Evolutionary conservation across 2,888 invertebrate species (phyloP).

Genomic region (Epinotia demarniana): DNA sequence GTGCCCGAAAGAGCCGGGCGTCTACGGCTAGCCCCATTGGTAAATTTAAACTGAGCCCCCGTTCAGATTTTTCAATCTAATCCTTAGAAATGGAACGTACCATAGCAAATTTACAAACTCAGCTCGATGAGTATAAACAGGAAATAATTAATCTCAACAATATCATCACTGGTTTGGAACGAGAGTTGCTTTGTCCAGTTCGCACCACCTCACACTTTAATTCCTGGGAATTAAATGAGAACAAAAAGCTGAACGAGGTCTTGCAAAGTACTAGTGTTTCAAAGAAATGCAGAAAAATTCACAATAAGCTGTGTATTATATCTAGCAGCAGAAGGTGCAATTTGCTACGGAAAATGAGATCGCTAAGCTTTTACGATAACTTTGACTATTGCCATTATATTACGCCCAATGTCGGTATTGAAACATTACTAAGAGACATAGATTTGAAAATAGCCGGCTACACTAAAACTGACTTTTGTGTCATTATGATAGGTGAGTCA

Average conservation of each 20-base stretch:
- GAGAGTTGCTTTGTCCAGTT: not conserved
- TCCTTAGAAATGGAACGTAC: conserved; percentile 1
- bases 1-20: not conserved
- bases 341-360: not conserved
- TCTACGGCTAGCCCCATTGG: not conserved
- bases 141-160: not conserved
- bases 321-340: conserved; percentile 1
- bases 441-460: no score
- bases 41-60: not conserved
- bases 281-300: not conserved
- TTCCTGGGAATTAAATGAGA: no score
- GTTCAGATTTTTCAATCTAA: not conserved
- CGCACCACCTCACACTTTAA: not conserved
- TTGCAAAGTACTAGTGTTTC: not conserved
- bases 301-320: not conserved
- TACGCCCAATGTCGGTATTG: no score
- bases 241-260: not conserved
- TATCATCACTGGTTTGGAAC: not conserved
- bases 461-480: no score
- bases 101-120: conserved; percentile 1
- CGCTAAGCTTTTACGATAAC: not conserved
- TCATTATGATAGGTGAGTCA: no score
- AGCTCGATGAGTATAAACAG: not conserved
- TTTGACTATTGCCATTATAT: no score
- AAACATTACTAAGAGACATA: no score